phyloP scores from a whole-genome alignment of 1,140 invertebrate species.

The Alviniconcha marisindica region DNA sequence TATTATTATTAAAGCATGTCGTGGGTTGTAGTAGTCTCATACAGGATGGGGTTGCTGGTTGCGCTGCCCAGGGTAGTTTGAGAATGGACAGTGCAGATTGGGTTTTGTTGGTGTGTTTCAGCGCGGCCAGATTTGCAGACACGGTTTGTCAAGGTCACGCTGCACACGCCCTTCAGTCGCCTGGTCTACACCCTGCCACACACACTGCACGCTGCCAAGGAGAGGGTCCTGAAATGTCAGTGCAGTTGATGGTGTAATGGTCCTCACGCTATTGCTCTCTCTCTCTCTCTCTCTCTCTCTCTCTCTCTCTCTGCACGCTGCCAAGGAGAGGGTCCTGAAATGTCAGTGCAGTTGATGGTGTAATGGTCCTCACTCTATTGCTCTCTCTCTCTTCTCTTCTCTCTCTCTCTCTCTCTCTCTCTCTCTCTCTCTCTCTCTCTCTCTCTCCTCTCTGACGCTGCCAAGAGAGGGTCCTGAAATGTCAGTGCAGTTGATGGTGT shows the following conservation, averaged over 20 bases:
- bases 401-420: constrained; percentile 3
- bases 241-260: constrained; percentile 4
- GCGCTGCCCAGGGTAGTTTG: no score
- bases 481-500: no score
- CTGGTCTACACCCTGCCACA: constrained; percentile 61
- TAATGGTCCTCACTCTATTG: background rate
- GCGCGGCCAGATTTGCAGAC: constrained; percentile 61
- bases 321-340: no score
- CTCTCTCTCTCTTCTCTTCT: background rate
- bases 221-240: constrained; percentile 61
- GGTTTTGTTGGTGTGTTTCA: constrained; percentile 47
- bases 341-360: no score
- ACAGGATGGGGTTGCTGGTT: no score
- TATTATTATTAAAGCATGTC: no score
- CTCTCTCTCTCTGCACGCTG: background rate
- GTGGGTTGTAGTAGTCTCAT: no score
- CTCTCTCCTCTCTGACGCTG: background rate
- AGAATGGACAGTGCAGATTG: no score
- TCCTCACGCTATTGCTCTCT: background rate
- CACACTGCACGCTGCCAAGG: constrained; percentile 56
- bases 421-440: background rate
- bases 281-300: background rate
- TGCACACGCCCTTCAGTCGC: constrained; percentile 56
- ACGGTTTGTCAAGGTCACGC: constrained; percentile 58
- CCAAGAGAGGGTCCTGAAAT: no score